A percentile compares a stretch with the other conserved stretches of the same genome.
Evolutionary conservation across 2,888 invertebrate species (phyloP).

Genomic region (Leucophenga montana): DNA sequence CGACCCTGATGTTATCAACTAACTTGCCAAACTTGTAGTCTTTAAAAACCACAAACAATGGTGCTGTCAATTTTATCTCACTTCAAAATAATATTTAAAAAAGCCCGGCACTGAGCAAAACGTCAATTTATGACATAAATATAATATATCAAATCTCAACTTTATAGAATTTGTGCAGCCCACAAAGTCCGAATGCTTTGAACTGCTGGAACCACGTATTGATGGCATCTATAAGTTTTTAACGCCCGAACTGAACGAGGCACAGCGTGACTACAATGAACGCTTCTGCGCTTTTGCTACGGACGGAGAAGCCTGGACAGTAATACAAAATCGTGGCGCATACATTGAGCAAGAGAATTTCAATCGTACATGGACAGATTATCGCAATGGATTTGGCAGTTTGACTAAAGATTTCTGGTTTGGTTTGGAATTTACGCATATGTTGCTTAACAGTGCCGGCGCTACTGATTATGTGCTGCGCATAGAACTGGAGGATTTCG

Average conservation of each 20-base stretch:
- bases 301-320: slow-evolving; percentile 76
- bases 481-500: slow-evolving; percentile 75
- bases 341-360: slow-evolving; percentile 73
- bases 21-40: too few species aligned
- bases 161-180: slow-evolving; percentile 63
- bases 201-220: slow-evolving; percentile 61
- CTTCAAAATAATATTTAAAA: too few species aligned
- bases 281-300: slow-evolving; percentile 74
- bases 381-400: slow-evolving; percentile 77
- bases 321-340: slow-evolving; percentile 74
- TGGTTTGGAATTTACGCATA: slow-evolving; percentile 76
- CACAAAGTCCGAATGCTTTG: slow-evolving; percentile 71
- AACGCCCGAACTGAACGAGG: slow-evolving; percentile 60
- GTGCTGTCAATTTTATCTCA: too few species aligned
- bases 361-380: slow-evolving; percentile 76
- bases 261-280: slow-evolving; percentile 72
- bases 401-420: slow-evolving; percentile 76
- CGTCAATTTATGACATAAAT: too few species aligned
- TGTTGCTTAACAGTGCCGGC: slow-evolving; percentile 68
- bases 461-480: slow-evolving; percentile 72
- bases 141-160: background rate
- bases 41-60: too few species aligned
- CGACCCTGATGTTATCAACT: too few species aligned
- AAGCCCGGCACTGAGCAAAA: too few species aligned
- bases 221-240: slow-evolving; percentile 73